Percentiles rank a stretch among this genome's conserved stretches.
These are phyloP conservation scores for Encarsia formosa DNA, from an alignment of 2,888 invertebrate species.

Conservation along the genomic window DNA sequence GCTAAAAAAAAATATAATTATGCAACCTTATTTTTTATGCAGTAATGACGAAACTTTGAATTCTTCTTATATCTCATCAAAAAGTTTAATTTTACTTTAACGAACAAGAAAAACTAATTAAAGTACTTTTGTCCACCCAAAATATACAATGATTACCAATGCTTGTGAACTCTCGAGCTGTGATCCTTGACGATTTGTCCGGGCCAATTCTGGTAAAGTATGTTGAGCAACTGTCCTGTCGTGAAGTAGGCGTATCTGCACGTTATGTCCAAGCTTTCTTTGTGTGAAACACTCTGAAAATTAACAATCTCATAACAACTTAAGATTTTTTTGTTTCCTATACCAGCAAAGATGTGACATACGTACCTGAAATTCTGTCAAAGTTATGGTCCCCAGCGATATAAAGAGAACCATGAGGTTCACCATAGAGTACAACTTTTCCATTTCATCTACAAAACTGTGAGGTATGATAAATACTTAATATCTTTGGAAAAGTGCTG, in stretches of 20 bases:
- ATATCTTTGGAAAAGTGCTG: background rate
- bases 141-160: slow-evolving; percentile 14
- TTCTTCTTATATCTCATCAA: too few relatives aligned
- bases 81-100: too few relatives aligned
- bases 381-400: background rate
- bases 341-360: too few relatives aligned
- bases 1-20: background rate
- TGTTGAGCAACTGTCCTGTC: background rate
- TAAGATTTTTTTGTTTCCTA: too few relatives aligned
- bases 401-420: slow-evolving; percentile 3
- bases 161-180: slow-evolving; percentile 1
- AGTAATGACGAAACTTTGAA: too few relatives aligned
- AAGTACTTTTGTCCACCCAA: too few relatives aligned
- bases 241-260: background rate
- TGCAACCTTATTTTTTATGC: background rate
- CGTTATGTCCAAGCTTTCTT: background rate
- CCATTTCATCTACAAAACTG: slow-evolving; percentile 9
- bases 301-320: background rate
- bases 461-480: too few relatives aligned
- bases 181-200: slow-evolving; percentile 10
- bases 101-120: too few relatives aligned
- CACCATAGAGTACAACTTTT: background rate
- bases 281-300: background rate
- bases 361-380: slow-evolving; percentile 11
- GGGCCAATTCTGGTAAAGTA: slow-evolving; percentile 11